Conservation (phyloP, 2,113 vertebrate genomes). For the Myiagra hebetior region DNA sequence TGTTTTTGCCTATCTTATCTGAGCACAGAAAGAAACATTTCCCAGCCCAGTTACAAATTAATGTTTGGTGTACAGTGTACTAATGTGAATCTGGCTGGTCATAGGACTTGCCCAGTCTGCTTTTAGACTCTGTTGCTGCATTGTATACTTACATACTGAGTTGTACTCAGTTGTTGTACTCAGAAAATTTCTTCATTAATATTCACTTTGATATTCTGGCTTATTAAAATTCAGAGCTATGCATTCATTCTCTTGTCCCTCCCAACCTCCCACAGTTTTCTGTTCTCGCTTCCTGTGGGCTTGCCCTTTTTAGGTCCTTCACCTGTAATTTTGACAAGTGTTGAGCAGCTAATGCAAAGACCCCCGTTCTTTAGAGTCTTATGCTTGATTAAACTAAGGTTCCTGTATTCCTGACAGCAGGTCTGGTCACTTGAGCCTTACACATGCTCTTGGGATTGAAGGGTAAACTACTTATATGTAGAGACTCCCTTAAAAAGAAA, state of each 20-base stretch:
- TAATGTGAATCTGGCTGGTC: background rate
- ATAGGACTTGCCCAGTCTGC: background rate
- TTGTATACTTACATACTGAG: background rate
- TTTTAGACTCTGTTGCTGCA: background rate
- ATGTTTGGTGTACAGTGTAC: background rate
- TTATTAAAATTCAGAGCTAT: background rate
- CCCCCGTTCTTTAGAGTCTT: background rate
- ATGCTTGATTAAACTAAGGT: background rate
- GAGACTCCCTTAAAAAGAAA: slow-evolving; percentile 11
- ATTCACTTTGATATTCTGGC: background rate
- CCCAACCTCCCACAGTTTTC: background rate
- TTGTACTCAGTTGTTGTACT: background rate
- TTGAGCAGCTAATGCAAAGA: background rate
- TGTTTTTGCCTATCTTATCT: slow-evolving; percentile 54
- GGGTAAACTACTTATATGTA: background rate
- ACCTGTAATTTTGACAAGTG: background rate
- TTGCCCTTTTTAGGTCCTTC: background rate
- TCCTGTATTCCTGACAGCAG: background rate
- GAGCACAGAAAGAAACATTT: slow-evolving; percentile 5
- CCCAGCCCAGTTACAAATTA: background rate
- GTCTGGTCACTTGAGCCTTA: background rate
- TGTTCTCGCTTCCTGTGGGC: background rate
- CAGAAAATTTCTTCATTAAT: background rate
- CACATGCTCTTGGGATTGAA: background rate
- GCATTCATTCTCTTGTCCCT: background rate